These are phyloP conservation scores for Drosophila monieri DNA, from an alignment of 2,888 invertebrate genomes.

Conservation along the genomic window DNA sequence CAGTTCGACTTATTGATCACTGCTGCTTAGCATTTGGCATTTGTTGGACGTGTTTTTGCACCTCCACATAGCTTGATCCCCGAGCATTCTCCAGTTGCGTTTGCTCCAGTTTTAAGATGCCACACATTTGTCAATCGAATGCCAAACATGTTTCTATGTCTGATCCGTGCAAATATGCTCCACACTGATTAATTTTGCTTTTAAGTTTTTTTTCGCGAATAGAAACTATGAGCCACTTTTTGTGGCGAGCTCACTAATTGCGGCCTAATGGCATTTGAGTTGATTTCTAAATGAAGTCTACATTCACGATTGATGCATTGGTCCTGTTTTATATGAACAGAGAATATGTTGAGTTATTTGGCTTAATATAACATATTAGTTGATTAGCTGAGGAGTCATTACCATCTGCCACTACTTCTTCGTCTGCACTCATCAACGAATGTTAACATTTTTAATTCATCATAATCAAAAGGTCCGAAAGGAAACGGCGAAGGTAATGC, in stretches of 20 bases:
- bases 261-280: constrained; percentile 29
- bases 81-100: constrained; percentile 52
- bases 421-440: constrained; percentile 4
- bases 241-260: constrained; percentile 51
- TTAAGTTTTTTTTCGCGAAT: constrained; percentile 29
- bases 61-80: constrained; percentile 10
- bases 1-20: constrained; percentile 55
- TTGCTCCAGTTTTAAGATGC: constrained; percentile 71
- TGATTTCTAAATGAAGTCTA: constrained; percentile 30
- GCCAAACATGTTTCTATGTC: constrained; percentile 66
- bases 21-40: constrained; percentile 54
- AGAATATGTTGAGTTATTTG: constrained; percentile 7
- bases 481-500: constrained; percentile 46
- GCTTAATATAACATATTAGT: not conserved
- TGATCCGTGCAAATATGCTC: constrained; percentile 65
- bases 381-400: constrained; percentile 10
- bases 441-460: constrained; percentile 13
- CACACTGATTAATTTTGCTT: constrained; percentile 56
- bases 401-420: constrained; percentile 1
- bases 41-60: constrained; percentile 50
- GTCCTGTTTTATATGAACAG: not conserved
- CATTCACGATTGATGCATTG: constrained; percentile 12
- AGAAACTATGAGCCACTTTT: constrained; percentile 20
- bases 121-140: constrained; percentile 74
- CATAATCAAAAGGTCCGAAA: constrained; percentile 31